Base-by-base conservation (phyloP, 2,888 invertebrate species). In the Megalurothrips usitatus region DNA sequence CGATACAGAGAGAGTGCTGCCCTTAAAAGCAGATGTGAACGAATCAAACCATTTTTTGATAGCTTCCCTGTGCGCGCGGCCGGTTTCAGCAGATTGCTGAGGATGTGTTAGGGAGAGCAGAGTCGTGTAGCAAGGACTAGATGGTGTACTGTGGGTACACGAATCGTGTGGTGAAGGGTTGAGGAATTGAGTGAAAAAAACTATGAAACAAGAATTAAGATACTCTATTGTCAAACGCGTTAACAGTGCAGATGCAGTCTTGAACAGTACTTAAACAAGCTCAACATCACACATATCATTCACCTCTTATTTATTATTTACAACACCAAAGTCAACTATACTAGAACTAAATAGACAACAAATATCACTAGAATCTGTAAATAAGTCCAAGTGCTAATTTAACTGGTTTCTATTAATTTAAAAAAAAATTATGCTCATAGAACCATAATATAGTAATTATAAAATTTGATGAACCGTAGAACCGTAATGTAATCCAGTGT, bases 161-260 rank as follows among this genome's bases (percentile, higher is more conserved):
- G n/a, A n/a, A n/a, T n/a, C n/a, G n/a, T n/a, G n/a, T n/a, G n/a
- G 34, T 43, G 34, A 43, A 43, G 34, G 3, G 6, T 43, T 43
- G 34, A 43, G 34, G 34, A 43, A 43, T 43, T 43, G 6, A 43
- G 6, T 4, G 34, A 43, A 43, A 43, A 43, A 43, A 2, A 43
- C n/a, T 4, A 43, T 43, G 34, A 43, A 43, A 6, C 34, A 43
- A 43, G 34, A 43, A 68, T 68, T 23, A 26, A 26, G 23, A 75
- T 75, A 26, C 26, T 75, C 23, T 75, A 75, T 75, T 75, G 68
- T 12, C 12, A 26, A 23, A 26, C 23, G 23, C 26, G n/a, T n/a
- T 75, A 75, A 26, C 68, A 75, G 68, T 23, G 68, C 68, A 75
- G 68, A 75, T 75, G 68, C 68, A 75, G 68, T 75, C 68, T 75